Conservation (phyloP, 2,888 invertebrate species). For the Drosophila subquinaria region DNA sequence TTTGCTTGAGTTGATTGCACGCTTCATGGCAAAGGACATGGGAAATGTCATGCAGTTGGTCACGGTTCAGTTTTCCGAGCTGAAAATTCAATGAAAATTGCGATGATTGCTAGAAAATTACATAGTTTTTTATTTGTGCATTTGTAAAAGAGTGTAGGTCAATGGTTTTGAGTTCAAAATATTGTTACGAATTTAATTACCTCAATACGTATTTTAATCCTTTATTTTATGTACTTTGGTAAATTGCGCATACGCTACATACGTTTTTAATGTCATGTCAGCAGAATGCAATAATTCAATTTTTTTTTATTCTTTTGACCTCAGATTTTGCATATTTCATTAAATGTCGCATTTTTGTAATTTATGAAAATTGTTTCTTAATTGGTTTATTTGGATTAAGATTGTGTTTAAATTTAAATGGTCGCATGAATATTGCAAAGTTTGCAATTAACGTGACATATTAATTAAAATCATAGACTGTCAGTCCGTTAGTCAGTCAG, state of each 20-base stretch:
- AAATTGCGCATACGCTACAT: slow-evolving; percentile 1
- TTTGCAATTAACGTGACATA: slow-evolving; percentile 62
- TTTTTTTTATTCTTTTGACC: slow-evolving; percentile 10
- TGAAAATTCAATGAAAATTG: slow-evolving; percentile 31
- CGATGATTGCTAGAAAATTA: slow-evolving; percentile 1
- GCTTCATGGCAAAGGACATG: slow-evolving; percentile 56
- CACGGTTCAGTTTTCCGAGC: slow-evolving; percentile 27
- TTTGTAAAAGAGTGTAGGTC: slow-evolving; percentile 2
- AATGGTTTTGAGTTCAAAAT: not conserved
- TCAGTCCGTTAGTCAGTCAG: slow-evolving; percentile 6
- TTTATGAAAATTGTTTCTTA: slow-evolving; percentile 28
- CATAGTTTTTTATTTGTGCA: not conserved
- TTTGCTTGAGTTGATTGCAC: slow-evolving; percentile 70
- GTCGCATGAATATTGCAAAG: slow-evolving; percentile 23
- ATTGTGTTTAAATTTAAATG: slow-evolving; percentile 24
- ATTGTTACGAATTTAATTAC: not conserved
- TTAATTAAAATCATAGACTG: slow-evolving; percentile 64
- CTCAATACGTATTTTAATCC: not conserved
- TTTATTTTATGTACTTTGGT: not conserved
- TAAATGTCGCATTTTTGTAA: slow-evolving; percentile 2
- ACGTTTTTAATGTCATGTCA: slow-evolving; percentile 1
- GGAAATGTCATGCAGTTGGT: slow-evolving; percentile 37
- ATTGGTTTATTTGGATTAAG: slow-evolving; percentile 27
- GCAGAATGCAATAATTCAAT: not conserved
- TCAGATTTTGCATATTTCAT: slow-evolving; percentile 11